Evolutionary conservation across 2,888 invertebrate genomes (phyloP).

Genomic region (Ctena decussata): DNA sequence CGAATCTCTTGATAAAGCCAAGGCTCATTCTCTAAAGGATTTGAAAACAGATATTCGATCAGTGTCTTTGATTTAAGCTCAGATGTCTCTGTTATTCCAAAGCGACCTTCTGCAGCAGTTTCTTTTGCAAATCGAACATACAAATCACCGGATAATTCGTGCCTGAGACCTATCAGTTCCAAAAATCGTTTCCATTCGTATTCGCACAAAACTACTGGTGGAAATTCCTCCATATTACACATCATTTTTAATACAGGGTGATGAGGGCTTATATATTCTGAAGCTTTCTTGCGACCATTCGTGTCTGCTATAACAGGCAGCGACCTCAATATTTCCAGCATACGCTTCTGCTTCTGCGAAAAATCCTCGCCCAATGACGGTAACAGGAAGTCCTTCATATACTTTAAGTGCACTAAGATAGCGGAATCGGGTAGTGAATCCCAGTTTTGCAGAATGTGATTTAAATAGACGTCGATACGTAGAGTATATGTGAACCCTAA

Average conservation of each 20-base stretch:
- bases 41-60: not conserved
- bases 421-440: not conserved
- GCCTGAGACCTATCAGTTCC: conserved; percentile 30
- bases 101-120: conserved; percentile 11
- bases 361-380: not conserved
- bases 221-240: conserved; percentile 23
- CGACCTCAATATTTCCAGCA: not conserved
- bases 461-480: not conserved
- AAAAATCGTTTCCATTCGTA: conserved; percentile 41
- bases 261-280: conserved; percentile 11
- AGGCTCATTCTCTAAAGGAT: not conserved
- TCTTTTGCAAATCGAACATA: conserved; percentile 43
- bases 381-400: conserved; percentile 9
- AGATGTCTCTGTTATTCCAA: not conserved
- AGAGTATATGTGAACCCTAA: not conserved
- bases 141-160: conserved; percentile 17
- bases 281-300: not conserved
- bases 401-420: conserved; percentile 11
- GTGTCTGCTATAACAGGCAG: not conserved
- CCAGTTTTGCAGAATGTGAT: conserved; percentile 6
- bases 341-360: not conserved
- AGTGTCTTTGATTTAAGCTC: conserved; percentile 25
- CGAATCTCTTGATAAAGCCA: conserved; percentile 17
- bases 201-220: conserved; percentile 29
- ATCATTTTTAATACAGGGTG: conserved; percentile 20